phyloP scores from a whole-genome alignment of 2,797 vertebrate species.

The Lerista edwardsae region DNA sequence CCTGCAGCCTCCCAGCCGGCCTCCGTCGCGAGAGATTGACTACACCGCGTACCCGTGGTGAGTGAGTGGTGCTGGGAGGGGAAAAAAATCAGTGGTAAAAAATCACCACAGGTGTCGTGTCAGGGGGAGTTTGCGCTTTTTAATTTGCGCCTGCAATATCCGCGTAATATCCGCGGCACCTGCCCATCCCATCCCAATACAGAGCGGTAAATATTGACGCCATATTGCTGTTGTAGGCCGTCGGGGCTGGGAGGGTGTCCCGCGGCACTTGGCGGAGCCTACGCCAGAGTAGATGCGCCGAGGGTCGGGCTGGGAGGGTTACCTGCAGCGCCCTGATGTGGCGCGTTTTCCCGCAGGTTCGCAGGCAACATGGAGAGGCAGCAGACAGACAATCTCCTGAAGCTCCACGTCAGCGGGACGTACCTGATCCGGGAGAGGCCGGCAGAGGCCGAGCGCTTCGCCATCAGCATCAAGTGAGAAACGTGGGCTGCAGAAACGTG shows the following conservation, averaged over 20 bases:
- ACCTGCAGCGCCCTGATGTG: too few relatives aligned
- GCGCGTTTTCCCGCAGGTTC: slow-evolving; percentile 83
- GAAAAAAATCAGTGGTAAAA: too few relatives aligned
- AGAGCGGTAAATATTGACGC: not conserved
- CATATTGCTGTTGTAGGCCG: not conserved
- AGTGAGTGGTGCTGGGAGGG: too few relatives aligned
- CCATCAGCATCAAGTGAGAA: slow-evolving; percentile 98
- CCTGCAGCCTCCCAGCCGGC: slow-evolving; percentile 85
- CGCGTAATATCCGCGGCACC: rapidly evolving
- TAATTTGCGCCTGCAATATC: rapidly evolving
- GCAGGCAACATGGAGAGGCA: slow-evolving; percentile 97
- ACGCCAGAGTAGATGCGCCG: too few relatives aligned
- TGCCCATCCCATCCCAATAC: not conserved
- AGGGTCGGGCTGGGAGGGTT: too few relatives aligned
- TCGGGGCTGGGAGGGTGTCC: not conserved
- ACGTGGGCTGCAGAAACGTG: too few relatives aligned
- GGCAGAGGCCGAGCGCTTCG: slow-evolving; percentile 93
- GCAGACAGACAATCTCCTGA: slow-evolving; percentile 95
- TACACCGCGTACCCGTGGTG: slow-evolving; percentile 93
- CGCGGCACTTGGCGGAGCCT: too few relatives aligned
- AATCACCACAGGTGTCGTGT: too few relatives aligned
- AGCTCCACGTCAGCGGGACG: slow-evolving; percentile 91
- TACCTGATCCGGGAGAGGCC: slow-evolving; percentile 97
- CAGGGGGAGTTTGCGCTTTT: rapidly evolving
- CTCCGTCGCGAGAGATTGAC: slow-evolving; percentile 88